Evolutionary conservation across 1,140 invertebrate species (phyloP).

Genomic region (Camponotus pennsylvanicus): DNA sequence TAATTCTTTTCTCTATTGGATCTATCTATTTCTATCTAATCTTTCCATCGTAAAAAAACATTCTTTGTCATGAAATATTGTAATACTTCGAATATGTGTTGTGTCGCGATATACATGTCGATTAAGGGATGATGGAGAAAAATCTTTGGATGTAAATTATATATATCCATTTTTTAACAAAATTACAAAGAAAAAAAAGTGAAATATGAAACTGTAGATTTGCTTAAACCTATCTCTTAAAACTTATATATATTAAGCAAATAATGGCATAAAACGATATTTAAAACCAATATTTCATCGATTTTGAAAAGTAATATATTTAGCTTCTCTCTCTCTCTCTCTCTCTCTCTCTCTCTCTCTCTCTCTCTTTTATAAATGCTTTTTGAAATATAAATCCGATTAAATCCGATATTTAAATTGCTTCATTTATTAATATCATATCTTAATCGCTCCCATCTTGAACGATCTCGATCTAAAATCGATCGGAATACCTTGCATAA

Average conservation of each 20-base stretch:
- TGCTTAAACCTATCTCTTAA: conserved; percentile 11
- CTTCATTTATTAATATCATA: background rate
- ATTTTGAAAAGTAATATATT: background rate
- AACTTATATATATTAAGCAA: background rate
- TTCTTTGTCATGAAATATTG: background rate
- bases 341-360: background rate
- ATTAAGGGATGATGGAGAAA: conserved; percentile 1
- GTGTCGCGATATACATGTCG: background rate
- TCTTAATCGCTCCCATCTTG: background rate
- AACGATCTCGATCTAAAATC: conserved; percentile 10
- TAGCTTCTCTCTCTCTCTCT: background rate
- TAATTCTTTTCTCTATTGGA: background rate
- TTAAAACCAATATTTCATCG: background rate
- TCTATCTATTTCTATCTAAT: background rate
- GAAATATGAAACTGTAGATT: background rate
- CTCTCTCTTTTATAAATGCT: background rate
- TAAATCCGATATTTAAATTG: background rate
- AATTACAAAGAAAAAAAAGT: conserved; percentile 22
- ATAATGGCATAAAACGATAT: background rate
- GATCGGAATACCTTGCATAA: background rate
- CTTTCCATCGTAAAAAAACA: background rate
- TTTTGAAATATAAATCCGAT: background rate
- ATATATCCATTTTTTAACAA: conserved; percentile 3
- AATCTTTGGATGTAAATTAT: conserved; percentile 34
- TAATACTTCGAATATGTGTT: background rate